Conservation (phyloP, 1,140 invertebrate species). For the Trichonephila inaurata region DNA sequence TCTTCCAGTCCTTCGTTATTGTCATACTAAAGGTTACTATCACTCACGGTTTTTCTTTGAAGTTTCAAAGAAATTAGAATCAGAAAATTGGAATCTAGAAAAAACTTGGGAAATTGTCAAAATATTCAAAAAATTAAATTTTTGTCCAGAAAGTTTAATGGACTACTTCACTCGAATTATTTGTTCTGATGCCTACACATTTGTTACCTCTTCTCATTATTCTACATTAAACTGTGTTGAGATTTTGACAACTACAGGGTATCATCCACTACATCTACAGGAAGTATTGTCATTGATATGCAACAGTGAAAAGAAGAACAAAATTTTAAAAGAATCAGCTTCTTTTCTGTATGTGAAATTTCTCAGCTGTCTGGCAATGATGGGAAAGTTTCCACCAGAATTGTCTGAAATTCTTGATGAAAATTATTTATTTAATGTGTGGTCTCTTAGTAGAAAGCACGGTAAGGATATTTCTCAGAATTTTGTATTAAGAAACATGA, state of each 20-base stretch:
- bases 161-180: conserved; percentile 26
- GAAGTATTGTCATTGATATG: conserved; percentile 11
- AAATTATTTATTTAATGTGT: conserved; percentile 50
- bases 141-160: conserved; percentile 43
- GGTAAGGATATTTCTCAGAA: neutral
- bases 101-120: neutral
- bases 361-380: neutral
- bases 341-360: conserved; percentile 55
- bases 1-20: neutral
- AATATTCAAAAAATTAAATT: conserved; percentile 12
- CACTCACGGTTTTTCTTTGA: neutral
- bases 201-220: neutral
- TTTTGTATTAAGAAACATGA: neutral
- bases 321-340: neutral
- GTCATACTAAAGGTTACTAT: neutral
- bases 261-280: neutral
- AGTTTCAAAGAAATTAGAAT: conserved; percentile 19
- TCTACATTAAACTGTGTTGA: conserved; percentile 40
- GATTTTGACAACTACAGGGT: neutral
- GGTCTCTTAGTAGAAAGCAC: conserved; percentile 55
- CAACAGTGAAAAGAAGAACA: neutral
- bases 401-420: conserved; percentile 31
- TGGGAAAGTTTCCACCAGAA: conserved; percentile 50
- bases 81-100: conserved; percentile 49
- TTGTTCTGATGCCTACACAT: neutral